Evolutionary conservation across 2,113 vertebrate species (phyloP), one percentile per base, ranked within the genome.

Genomic region (Zosterops lateralis): DNA sequence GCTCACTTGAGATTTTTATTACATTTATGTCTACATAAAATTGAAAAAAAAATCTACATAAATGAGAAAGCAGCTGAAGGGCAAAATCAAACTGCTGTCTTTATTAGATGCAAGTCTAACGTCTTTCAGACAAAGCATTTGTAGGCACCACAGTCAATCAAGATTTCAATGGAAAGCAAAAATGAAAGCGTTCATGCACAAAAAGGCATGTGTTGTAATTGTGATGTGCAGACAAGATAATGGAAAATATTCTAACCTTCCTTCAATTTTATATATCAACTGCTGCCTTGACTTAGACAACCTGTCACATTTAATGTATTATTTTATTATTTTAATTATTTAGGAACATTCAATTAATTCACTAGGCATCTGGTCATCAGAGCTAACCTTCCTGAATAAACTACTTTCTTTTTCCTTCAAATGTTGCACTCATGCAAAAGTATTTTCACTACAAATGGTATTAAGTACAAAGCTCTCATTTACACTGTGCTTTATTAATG

Each of bases 221-320:
- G 98, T 96, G 97, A 98, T 97, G 96, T 96, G 97, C 95, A 98
- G 98, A 98, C 98, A 98, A 98, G 97, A 98, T 98, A 99, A 98
- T 98, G 97, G 97, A 98, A 98, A 98, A 97, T 97, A 98, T 96
- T 97, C 92, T 78, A 97, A 96, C 91, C 96, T 97, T 97, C 97
- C 96, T 97, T 98, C 98, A 98, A 98, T 98, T 98, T 98, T 97
- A 97, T 97, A 87, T 98, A 98, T 98, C 97, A 98, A 96, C 95
- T 97, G 81, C 92, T 89, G 89, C 95, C 94, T 95, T 98, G 96
- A 98, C 97, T 95, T 96, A 97, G 97, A 97, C 96, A 98, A 98
- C 93, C 92, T 94, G 95, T 97, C 97, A 98, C 93, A 97, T 98
- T 97, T 98, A 98, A 97, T 96, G 83, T 94, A 93, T 91, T 97